Base-by-base conservation (phyloP, 2,113 vertebrate genomes). In the Galeopterus variegatus region DNA sequence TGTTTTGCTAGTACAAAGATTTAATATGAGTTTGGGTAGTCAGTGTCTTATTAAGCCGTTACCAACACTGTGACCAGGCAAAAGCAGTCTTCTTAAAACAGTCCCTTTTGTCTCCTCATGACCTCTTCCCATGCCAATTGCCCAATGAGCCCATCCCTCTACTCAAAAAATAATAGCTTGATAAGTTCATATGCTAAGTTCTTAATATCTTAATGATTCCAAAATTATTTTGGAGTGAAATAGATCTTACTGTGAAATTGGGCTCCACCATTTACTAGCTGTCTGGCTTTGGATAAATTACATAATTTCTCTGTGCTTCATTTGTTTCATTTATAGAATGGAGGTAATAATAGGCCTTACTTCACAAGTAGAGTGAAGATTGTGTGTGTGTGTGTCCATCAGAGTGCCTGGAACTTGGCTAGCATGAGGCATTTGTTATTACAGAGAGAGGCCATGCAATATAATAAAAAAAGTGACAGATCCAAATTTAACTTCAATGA, bases 251-350 rank as follows among this genome's bases (percentile, higher is more conserved):
- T 23, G n/a, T 33, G 36, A 85, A 92, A 90, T 77, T 45, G 93
- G 28, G 24, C n/a, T 54, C 54, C 75, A 54, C 2, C 36, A 81
- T 26, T 80, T 88, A 62, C 45, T 76, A 36, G 54, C 23, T 80
- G 8, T 31, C 31, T 36, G 18, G 23, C 28, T 45, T 69, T 90
- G 31, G 76, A n/a, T 50, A 75, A 88, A 8, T 88, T 65, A 50
- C 10, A 2, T n/a, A 83, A 91, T 84, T 69, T 69, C 5, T 54
- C 28, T 93, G 70, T 73, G 23, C 23, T 65, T 90, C 56, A 83
- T 45, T 96, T 90, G 87, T 83, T 33, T 93, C 48, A 12, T 58
- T 13, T 83, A 56, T 28, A 65, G 33, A 86, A 85, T 95, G n/a
- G 33, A 56, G 8, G 69, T 54, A 80, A 62, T 77, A 82, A 69